phyloP scores from a whole-genome alignment of 2,113 vertebrate species.

The Salvator merianae region DNA sequence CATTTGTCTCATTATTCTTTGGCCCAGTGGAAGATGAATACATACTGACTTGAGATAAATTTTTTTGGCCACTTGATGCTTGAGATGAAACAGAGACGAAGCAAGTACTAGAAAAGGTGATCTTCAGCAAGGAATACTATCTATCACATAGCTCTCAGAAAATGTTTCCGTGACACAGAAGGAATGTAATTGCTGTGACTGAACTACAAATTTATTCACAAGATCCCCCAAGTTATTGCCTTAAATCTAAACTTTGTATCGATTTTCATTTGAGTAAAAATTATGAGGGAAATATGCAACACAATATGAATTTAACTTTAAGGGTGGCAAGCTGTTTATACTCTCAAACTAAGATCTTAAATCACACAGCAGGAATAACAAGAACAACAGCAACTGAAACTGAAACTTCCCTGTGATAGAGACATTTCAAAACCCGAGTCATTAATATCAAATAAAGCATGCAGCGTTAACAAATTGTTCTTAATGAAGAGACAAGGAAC shows the following conservation, averaged over 20 bases:
- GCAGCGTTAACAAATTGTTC: neutral
- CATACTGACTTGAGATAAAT: neutral
- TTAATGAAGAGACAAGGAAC: neutral
- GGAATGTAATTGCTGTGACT: neutral
- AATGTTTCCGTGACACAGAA: neutral
- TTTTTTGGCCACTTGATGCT: constrained; percentile 8
- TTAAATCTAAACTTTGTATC: neutral
- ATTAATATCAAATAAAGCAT: accelerated
- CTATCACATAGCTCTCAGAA: neutral
- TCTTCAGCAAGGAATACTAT: neutral
- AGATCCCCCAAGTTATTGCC: neutral
- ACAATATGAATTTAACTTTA: neutral
- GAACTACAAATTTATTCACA: neutral
- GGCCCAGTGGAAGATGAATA: neutral
- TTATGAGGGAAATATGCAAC: neutral
- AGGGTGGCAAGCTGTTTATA: neutral
- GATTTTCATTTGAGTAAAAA: neutral
- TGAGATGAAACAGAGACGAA: neutral
- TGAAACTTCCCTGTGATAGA: neutral
- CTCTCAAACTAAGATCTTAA: neutral
- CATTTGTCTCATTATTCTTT: neutral
- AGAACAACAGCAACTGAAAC: too few relatives aligned
- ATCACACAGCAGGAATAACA: neutral
- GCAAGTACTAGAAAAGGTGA: neutral
- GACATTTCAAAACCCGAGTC: neutral